Evolutionary conservation across 2,113 vertebrate genomes (phyloP).

Genomic region (Phrynosoma blainvillii): DNA sequence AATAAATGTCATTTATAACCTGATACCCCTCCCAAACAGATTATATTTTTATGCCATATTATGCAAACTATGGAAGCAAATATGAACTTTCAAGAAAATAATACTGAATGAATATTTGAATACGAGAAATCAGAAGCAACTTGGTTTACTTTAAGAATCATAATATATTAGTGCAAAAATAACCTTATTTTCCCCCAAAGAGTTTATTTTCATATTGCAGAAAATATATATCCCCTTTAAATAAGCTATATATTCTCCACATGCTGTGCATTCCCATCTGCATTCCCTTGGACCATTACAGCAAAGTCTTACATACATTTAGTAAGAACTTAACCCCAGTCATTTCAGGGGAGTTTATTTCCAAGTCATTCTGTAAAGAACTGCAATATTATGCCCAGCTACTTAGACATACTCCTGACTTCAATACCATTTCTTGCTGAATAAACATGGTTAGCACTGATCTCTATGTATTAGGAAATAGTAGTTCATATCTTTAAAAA

Average conservation of each 20-base stretch:
- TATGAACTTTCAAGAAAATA: slow-evolving; percentile 32
- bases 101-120: slow-evolving; percentile 31
- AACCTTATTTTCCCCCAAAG: slow-evolving; percentile 38
- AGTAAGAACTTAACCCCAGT: neutral
- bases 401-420: neutral
- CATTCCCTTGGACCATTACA: neutral
- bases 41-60: slow-evolving; percentile 39
- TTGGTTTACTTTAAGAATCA: slow-evolving; percentile 23
- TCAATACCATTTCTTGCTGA: neutral
- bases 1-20: slow-evolving; percentile 51
- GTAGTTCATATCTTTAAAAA: slow-evolving; percentile 39
- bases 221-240: slow-evolving; percentile 4
- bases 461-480: neutral
- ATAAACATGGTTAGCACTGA: neutral
- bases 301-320: no score
- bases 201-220: slow-evolving; percentile 30
- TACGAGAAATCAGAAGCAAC: slow-evolving; percentile 21
- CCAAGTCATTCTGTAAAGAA: neutral
- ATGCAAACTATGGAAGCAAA: slow-evolving; percentile 34
- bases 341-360: neutral
- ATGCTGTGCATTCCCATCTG: neutral
- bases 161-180: slow-evolving; percentile 35
- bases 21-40: slow-evolving; percentile 23
- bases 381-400: neutral
- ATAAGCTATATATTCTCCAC: slow-evolving; percentile 23